phyloP scores from a whole-genome alignment of 1,140 invertebrate species.

The Atta cephalotes region DNA sequence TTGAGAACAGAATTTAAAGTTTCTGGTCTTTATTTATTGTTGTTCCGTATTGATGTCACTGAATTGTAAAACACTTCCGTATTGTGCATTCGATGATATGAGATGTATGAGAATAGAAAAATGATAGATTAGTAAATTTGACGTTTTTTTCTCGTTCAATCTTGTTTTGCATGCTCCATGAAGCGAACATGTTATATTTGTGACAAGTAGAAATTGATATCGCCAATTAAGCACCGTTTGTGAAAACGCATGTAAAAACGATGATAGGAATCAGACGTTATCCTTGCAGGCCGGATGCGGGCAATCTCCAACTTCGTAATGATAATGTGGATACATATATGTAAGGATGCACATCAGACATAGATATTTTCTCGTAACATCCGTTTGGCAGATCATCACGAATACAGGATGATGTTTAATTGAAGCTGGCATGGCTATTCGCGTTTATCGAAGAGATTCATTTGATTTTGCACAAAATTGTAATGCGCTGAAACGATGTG shows the following conservation, averaged over 20 bases:
- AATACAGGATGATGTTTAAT: conserved; percentile 70
- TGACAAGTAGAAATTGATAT: conserved; percentile 51
- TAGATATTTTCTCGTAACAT: conserved; percentile 39
- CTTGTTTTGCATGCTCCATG: not conserved
- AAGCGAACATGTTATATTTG: not conserved
- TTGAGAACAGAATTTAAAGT: not conserved
- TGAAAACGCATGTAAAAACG: conserved; percentile 25
- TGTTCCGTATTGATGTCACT: not conserved
- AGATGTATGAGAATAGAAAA: not conserved
- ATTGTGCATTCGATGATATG: not conserved
- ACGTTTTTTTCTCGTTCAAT: not conserved
- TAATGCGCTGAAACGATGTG: conserved; percentile 20
- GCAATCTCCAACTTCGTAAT: conserved; percentile 53
- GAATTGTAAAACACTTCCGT: not conserved
- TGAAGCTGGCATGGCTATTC: conserved; percentile 53
- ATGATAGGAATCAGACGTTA: conserved; percentile 50
- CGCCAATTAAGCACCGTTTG: conserved; percentile 64
- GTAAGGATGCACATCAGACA: conserved; percentile 9
- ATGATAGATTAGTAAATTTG: not conserved
- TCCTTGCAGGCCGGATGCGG: conserved; percentile 50
- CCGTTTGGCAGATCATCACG: conserved; percentile 68
- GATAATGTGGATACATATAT: not conserved
- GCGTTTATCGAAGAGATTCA: conserved; percentile 16
- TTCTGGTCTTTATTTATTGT: not conserved
- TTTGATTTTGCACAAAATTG: conserved; percentile 4